Conservation (phyloP, 30 jellyfish, hydroid and myxozoan genomes). For the Mastigias papua region DNA sequence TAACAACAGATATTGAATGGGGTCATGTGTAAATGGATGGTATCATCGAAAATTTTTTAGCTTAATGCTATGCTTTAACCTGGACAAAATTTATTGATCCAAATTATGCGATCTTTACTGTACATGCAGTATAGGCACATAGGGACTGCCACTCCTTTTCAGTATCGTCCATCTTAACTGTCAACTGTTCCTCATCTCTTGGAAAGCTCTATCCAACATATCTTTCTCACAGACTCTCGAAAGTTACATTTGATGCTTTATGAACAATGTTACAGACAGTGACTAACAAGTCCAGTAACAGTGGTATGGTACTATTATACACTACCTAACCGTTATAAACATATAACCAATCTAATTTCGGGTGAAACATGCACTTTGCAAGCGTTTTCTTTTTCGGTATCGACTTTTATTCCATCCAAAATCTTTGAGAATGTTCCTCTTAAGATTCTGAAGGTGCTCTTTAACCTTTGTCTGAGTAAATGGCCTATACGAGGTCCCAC, state of each 20-base stretch:
- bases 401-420: not conserved
- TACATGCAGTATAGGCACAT: slow-evolving; percentile 61
- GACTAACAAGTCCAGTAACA: slow-evolving; percentile 50
- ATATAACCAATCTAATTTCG: slow-evolving; percentile 29
- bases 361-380: slow-evolving; percentile 60
- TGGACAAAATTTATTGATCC: too few species aligned
- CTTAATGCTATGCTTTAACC: too few species aligned
- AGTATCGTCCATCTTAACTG: slow-evolving; percentile 30
- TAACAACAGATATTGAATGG: too few species aligned
- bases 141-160: slow-evolving; percentile 79
- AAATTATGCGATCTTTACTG: too few species aligned
- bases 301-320: slow-evolving; percentile 32
- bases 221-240: slow-evolving; percentile 43
- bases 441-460: not conserved
- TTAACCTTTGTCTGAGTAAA: slow-evolving; percentile 1
- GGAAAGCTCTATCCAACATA: slow-evolving; percentile 29
- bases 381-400: slow-evolving; percentile 17
- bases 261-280: slow-evolving; percentile 48
- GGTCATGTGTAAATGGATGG: too few species aligned
- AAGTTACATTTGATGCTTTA: slow-evolving; percentile 18
- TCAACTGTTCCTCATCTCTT: slow-evolving; percentile 16
- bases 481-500: slow-evolving; percentile 1
- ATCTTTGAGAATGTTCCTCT: not conserved
- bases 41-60: too few species aligned
- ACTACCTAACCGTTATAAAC: slow-evolving; percentile 43